Base-by-base conservation (phyloP, 2,888 invertebrate species). In the Busseola fusca region DNA sequence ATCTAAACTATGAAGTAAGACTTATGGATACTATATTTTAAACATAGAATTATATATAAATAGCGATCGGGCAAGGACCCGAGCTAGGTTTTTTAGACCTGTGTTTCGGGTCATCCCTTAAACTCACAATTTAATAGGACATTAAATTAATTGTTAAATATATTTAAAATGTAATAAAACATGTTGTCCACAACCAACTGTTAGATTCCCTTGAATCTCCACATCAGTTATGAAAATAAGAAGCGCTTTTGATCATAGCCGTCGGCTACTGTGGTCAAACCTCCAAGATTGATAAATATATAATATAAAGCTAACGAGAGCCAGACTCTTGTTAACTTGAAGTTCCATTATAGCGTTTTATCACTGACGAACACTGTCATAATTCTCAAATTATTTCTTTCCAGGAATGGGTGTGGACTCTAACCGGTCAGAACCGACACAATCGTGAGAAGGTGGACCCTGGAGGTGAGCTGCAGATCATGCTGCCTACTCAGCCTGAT, bases 391-490 rank as follows among this genome's bases (percentile, higher is more conserved):
- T 27, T n/a, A 50, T 37, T 64, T 76, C 1, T 14, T 77, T 78
- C 2, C 89, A 96, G 96, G 92, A 91, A 81, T 96, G 96, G 95
- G 84, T 96, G 82, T 91, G 92, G 91, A 86, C 89, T 0, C 45
- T 93, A 1, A 89, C 91, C 0, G 90, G 92, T 0, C 90, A 89
- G n/a, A 85, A 88, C 18, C 89, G 89, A 52, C 89, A 90, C 62
- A 87, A 81, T 37, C 89, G 77, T 25, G 86, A 86, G 60, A 91
- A 92, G 76, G 84, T 88, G 12, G 87, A 95, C 57, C 87, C 88
- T 0, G 91, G 92, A 0, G 94, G 95, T 1, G 97, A 97, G 85
- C 87, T 96, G 64, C 96, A 97, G 86, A 94, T 94, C 52, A 97
- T 97, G 96, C 88, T 97, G 78, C 94, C 96, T 0, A 86, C 89